phyloP scores from a whole-genome alignment of 2,113 vertebrate species.

The Chloropsis cyanopogon region DNA sequence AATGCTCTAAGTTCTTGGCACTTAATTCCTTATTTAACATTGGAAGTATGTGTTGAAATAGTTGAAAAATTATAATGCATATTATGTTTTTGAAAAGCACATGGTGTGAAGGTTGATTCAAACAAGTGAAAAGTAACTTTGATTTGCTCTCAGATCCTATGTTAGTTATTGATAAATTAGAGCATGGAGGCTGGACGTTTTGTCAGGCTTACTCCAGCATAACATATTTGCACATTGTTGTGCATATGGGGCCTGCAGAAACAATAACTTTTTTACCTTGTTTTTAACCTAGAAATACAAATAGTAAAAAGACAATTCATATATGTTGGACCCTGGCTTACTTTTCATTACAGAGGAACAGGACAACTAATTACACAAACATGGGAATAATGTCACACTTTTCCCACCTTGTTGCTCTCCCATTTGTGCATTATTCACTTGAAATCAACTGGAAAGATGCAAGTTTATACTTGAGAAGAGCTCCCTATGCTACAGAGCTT shows the following conservation, averaged over 20 bases:
- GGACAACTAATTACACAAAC: neutral
- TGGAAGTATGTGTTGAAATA: constrained; percentile 64
- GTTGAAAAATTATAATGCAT: constrained; percentile 58
- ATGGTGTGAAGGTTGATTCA: constrained; percentile 64
- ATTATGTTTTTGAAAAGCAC: constrained; percentile 69
- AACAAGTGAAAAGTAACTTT: constrained; percentile 58
- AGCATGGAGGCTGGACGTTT: constrained; percentile 44
- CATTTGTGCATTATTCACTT: constrained; percentile 64
- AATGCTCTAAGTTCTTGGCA: constrained; percentile 71
- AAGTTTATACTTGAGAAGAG: constrained; percentile 66
- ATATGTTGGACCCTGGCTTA: constrained; percentile 26
- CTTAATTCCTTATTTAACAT: constrained; percentile 70
- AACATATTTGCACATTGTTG: constrained; percentile 52
- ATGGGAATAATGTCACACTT: constrained; percentile 21
- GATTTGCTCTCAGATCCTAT: constrained; percentile 34
- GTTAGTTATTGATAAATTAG: constrained; percentile 45
- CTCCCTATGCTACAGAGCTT: constrained; percentile 55
- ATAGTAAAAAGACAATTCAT: neutral
- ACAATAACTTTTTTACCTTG: constrained; percentile 51
- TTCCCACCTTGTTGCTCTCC: constrained; percentile 25
- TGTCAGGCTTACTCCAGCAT: constrained; percentile 26
- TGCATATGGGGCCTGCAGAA: constrained; percentile 48
- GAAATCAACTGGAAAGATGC: constrained; percentile 71
- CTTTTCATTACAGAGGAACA: constrained; percentile 42
- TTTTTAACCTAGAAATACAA: constrained; percentile 66